Base-by-base conservation (phyloP, 2,888 invertebrate species). In the Cephus pulcher region DNA sequence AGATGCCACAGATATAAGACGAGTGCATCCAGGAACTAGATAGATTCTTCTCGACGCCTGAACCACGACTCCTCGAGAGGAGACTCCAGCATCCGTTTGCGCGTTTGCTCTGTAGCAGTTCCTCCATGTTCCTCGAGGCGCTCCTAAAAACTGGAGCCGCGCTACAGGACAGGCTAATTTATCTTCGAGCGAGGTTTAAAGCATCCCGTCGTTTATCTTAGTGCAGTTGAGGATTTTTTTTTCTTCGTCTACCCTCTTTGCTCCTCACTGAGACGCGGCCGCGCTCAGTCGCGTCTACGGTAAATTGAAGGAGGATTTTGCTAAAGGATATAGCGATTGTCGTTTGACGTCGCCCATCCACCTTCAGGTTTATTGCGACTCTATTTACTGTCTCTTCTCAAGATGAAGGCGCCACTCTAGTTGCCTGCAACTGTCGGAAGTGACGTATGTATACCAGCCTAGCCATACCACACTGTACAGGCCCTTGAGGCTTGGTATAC, bases 141-240 rank as follows among this genome's bases (percentile, higher is more conserved):
- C 23, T 74, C 35, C 74, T 74, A 74, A 74, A 74, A 74, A 74
- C 74, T 74, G 35, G 74, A 74, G 34, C 23, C 35, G 23, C 23
- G 69, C 75, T 32, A 30, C n/a, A 34, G 34, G 75, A 35, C 32
- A 80, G 84, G 83, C 85, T 87, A 88, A 88, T 88, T 88, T 87
- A 88, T 88, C 86, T 86, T 84, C 79, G 80, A 76, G 79, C 84
- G 80, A 82, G 85, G 82, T 84, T 84, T 86, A 84, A 84, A 86
- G 84, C 82, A 80, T 82, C 83, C 80, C 81, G 82, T 86, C 85
- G 87, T 87, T 87, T 86, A 86, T 87, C 86, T 86, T 86, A 77
- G 82, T 79, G 80, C 80, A 80, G 84, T 82, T 82, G 83, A 85
- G 82, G 75, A 37, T 30, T n/a, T 77, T 32, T 32, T 71, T 76